These are phyloP conservation scores for Scaptomyza cyrtandrae DNA, from an alignment of 2,888 invertebrate genomes.

Conservation along the genomic window DNA sequence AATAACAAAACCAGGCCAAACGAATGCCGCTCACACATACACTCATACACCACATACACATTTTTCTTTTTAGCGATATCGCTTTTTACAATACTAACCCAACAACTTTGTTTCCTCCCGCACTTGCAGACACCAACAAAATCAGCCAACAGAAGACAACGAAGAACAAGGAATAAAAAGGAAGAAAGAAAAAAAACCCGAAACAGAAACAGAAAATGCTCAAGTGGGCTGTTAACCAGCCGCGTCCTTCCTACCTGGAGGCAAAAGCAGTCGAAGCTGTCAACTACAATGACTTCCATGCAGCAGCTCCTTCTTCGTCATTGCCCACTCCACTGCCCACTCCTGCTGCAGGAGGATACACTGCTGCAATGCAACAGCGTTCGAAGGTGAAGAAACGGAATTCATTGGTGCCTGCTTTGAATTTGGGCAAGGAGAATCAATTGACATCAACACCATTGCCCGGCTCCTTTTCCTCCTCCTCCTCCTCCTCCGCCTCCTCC, in stretches of 20 bases:
- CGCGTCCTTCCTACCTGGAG: constrained; percentile 76
- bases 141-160: constrained; percentile 4
- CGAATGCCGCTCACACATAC: constrained; percentile 30
- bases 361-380: background rate
- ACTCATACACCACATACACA: constrained; percentile 1
- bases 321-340: constrained; percentile 8
- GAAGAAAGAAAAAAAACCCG: background rate
- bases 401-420: constrained; percentile 45
- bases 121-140: constrained; percentile 54
- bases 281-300: constrained; percentile 27
- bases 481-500: too few species aligned
- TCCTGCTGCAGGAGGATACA: background rate
- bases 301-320: background rate
- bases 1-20: constrained; percentile 10
- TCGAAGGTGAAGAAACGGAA: constrained; percentile 42
- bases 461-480: background rate
- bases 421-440: constrained; percentile 79
- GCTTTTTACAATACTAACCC: constrained; percentile 17
- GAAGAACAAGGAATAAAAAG: background rate
- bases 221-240: constrained; percentile 83
- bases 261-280: constrained; percentile 12
- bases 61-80: background rate
- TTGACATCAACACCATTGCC: constrained; percentile 80
- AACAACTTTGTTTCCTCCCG: constrained; percentile 38
- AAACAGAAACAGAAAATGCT: constrained; percentile 68